phyloP scores from a whole-genome alignment of 2,888 invertebrate genomes.

The Noctua janthe region DNA sequence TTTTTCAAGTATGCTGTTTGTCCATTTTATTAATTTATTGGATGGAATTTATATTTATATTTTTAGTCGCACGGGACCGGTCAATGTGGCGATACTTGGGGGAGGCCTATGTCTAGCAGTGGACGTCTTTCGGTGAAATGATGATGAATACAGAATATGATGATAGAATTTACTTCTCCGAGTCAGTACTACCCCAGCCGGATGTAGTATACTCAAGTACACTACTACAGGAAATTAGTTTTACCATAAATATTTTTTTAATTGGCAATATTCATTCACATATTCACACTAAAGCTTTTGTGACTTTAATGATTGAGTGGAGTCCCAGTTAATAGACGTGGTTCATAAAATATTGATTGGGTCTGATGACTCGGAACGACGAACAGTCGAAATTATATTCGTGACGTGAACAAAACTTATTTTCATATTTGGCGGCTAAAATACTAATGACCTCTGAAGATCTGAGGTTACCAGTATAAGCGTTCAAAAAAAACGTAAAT shows the following conservation, averaged over 20 bases:
- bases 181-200: not conserved
- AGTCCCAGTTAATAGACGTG: not conserved
- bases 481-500: not conserved
- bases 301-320: not conserved
- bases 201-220: not conserved
- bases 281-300: not conserved
- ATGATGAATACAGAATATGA: no score
- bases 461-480: constrained; percentile 7
- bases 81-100: no score
- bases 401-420: constrained; percentile 7
- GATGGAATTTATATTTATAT: not conserved
- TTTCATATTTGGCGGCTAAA: constrained; percentile 40
- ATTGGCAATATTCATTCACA: not conserved
- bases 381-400: not conserved
- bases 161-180: no score
- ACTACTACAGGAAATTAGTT: not conserved
- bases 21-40: not conserved
- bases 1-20: not conserved
- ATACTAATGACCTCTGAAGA: constrained; percentile 23
- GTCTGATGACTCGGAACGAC: not conserved
- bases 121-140: no score
- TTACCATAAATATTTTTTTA: not conserved
- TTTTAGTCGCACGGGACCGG: no score
- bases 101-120: no score
- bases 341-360: not conserved